Evolutionary conservation across 2,888 invertebrate genomes (phyloP).

Genomic region (Yponomeuta malinellus): DNA sequence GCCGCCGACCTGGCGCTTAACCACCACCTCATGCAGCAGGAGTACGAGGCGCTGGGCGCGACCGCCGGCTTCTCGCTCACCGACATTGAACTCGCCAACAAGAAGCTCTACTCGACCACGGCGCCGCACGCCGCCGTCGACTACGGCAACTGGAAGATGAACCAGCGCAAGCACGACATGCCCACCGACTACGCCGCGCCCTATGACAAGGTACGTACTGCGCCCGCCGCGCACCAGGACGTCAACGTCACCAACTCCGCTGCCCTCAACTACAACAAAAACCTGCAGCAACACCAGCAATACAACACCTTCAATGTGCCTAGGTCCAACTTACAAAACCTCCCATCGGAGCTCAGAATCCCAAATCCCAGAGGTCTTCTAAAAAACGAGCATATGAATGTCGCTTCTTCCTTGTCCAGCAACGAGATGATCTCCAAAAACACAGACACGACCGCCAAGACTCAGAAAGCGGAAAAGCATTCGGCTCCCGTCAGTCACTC

Average conservation of each 20-base stretch:
- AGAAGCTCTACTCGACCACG: conserved; percentile 53
- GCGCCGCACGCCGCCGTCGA: conserved; percentile 46
- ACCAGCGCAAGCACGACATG: conserved; percentile 53
- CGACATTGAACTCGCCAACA: conserved; percentile 64
- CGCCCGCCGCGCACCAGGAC: conserved; percentile 52
- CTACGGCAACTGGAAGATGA: conserved; percentile 64
- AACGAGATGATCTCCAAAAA: conserved; percentile 43
- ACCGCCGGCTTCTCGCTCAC: conserved; percentile 52
- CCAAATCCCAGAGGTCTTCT: conserved; percentile 58
- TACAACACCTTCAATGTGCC: conserved; percentile 50
- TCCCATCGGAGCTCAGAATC: conserved; percentile 56
- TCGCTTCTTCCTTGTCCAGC: conserved; percentile 38
- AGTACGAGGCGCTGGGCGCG: conserved; percentile 45
- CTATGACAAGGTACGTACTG: conserved; percentile 40
- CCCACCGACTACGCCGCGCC: conserved; percentile 56
- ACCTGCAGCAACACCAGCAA: conserved; percentile 47
- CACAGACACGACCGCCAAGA: conserved; percentile 44
- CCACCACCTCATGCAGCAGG: conserved; percentile 9
- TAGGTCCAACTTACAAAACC: conserved; percentile 45
- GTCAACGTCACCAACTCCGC: conserved; percentile 35
- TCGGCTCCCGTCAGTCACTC: conserved; percentile 55
- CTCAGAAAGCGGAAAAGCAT: conserved; percentile 60
- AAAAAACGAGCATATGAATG: conserved; percentile 46
- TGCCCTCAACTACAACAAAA: conserved; percentile 56
- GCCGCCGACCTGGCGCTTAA: not conserved